Conservation (phyloP, 2,888 invertebrate species). For the Gerris lacustris region DNA sequence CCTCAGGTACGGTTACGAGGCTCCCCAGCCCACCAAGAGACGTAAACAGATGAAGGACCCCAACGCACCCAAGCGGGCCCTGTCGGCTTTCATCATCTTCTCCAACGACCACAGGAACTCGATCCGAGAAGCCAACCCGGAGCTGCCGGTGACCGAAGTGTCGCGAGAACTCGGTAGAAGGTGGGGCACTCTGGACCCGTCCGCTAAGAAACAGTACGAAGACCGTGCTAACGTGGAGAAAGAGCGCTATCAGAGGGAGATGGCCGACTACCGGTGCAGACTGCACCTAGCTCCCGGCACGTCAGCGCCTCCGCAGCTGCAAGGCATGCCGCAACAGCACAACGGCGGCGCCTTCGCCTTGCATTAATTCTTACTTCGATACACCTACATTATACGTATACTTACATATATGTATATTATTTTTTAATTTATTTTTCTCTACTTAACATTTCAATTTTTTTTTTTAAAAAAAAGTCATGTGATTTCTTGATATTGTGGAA, state of each 20-base stretch:
- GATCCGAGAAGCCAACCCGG: neutral
- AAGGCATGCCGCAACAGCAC: no score
- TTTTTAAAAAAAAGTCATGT: no score
- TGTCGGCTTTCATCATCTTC: neutral
- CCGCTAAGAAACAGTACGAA: neutral
- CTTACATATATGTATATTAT: no score
- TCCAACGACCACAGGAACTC: neutral
- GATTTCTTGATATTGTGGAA: no score
- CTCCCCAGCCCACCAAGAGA: neutral
- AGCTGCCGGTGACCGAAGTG: neutral
- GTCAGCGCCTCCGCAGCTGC: no score
- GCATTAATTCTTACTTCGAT: no score
- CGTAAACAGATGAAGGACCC: neutral
- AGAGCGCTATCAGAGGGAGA: neutral
- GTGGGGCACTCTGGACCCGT: neutral
- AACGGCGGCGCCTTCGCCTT: no score
- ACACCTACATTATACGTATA: no score
- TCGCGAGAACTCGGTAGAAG: neutral
- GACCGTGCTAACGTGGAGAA: neutral
- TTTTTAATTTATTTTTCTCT: no score
- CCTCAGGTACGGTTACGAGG: neutral
- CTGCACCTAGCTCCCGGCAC: no score
- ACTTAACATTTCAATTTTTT: no score
- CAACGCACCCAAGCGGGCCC: neutral
- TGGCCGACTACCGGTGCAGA: no score